Base-by-base conservation (phyloP, 2,113 vertebrate species). In the Leucopsar rothschildi region DNA sequence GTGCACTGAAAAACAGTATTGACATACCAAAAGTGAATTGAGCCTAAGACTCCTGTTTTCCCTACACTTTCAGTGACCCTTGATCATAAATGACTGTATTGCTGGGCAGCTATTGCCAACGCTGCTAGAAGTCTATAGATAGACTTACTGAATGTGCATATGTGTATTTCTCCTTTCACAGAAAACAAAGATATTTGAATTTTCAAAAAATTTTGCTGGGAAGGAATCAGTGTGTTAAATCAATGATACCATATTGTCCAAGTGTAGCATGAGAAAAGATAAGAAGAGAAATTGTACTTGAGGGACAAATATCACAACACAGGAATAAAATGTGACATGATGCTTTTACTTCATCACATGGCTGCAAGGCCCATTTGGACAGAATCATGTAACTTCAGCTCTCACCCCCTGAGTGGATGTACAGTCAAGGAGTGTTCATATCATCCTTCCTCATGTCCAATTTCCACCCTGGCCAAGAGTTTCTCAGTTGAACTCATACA, bases 51-150 rank as follows among this genome's bases (percentile, higher is more conserved):
- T 87, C 16, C 27, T 52, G 35, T 55, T 18, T 73, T 52, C 29
- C 47, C 55, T 57, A 59, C 16, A 31, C 50, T 27, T 83, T 22
- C 47, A 59, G 24, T 14, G 28, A 57, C 29, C 5, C 22, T 25
- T 0, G 0, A 16, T 60, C n/a, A 61, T 23, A 81, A 68, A 66
- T 37, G 6, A 39, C 27, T 64, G 1, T 75, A 37, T 49, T 72
- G 64, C 39, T 6, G 29, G 37, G 11, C 56, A 86, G 9, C 11
- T 80, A n/a, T 27, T 53, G 21, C 72, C 33, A 72, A 73, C 42
- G n/a, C 21, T 59, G 27, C 59, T 80, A 33, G 22, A 83, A 86
- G 3, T 55, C 59, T 88, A 28, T 15, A 75, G 29, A 11, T 22
- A 21, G 31, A 24, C 29, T 91, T 82, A 35, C 13, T 50, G 44